Percentiles rank a stretch among this genome's conserved stretches.
Evolutionary conservation across 2,888 invertebrate genomes (phyloP).

Genomic region (Lycocerus yunnanus): DNA sequence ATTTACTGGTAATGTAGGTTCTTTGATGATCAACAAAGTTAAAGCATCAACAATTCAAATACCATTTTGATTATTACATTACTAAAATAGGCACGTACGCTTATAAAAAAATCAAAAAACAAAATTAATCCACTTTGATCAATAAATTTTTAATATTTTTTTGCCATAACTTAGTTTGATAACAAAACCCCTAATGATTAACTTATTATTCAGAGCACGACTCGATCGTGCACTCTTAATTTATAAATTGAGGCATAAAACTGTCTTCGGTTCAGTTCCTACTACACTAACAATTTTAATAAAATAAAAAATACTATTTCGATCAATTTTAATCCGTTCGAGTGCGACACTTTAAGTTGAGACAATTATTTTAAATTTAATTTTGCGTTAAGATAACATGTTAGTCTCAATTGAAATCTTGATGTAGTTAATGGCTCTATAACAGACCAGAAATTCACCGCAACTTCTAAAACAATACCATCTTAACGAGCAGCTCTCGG

Average conservation of each 20-base stretch:
- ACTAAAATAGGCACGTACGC: constrained; percentile 14
- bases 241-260: neutral
- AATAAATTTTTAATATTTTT: neutral
- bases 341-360: neutral
- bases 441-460: constrained; percentile 37
- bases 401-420: neutral
- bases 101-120: constrained; percentile 9
- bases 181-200: neutral
- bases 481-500: constrained; percentile 51
- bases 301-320: neutral
- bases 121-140: neutral
- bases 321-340: neutral
- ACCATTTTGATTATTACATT: constrained; percentile 6
- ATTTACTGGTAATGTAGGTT: constrained; percentile 30
- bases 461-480: constrained; percentile 45
- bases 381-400: neutral
- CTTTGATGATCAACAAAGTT: constrained; percentile 26
- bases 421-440: constrained; percentile 37
- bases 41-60: constrained; percentile 19
- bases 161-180: neutral
- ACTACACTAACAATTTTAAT: neutral
- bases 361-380: neutral
- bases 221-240: neutral
- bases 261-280: neutral
- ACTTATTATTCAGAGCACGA: neutral